A percentile compares a stretch with the other conserved stretches of the same genome.
phyloP scores from a whole-genome alignment of 2,113 vertebrate species.

The Loxodonta africana region DNA sequence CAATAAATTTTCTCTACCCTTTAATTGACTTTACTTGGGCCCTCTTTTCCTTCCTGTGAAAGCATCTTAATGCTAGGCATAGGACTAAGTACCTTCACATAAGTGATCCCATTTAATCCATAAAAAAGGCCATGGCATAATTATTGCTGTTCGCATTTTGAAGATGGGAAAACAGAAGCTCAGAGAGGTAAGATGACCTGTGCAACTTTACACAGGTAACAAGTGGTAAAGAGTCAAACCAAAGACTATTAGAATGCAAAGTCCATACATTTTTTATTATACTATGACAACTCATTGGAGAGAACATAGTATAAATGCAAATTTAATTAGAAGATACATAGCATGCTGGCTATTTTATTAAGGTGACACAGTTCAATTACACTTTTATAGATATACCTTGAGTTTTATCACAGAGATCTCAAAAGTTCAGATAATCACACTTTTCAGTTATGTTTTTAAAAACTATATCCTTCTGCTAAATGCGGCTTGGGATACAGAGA shows the following conservation, averaged over 20 bases:
- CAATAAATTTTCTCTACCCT: background rate
- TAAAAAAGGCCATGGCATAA: slow-evolving; percentile 46
- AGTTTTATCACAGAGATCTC: slow-evolving; percentile 26
- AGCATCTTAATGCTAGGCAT: slow-evolving; percentile 40
- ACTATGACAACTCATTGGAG: slow-evolving; percentile 26
- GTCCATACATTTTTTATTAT: slow-evolving; percentile 51
- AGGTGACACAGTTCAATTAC: slow-evolving; percentile 65
- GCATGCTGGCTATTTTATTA: slow-evolving; percentile 73
- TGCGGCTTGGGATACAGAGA: background rate
- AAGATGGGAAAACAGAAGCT: slow-evolving; percentile 57
- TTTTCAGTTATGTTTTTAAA: slow-evolving; percentile 21
- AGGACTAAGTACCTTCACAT: slow-evolving; percentile 57
- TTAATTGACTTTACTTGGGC: slow-evolving; percentile 47
- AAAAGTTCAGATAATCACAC: slow-evolving; percentile 4
- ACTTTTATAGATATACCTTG: background rate
- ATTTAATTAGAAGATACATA: slow-evolving; percentile 74
- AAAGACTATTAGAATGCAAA: slow-evolving; percentile 46
- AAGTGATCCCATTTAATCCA: slow-evolving; percentile 56
- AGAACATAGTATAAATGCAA: slow-evolving; percentile 55
- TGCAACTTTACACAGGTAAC: slow-evolving; percentile 48
- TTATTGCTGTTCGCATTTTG: slow-evolving; percentile 55
- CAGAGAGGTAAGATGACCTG: slow-evolving; percentile 38
- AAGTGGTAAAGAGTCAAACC: slow-evolving; percentile 54
- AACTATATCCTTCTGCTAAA: background rate
- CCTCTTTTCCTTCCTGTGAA: slow-evolving; percentile 26